Evolutionary conservation across 2,888 invertebrate species (phyloP), one percentile per base, ranked within the genome.

Genomic region (Pomacea canaliculata): DNA sequence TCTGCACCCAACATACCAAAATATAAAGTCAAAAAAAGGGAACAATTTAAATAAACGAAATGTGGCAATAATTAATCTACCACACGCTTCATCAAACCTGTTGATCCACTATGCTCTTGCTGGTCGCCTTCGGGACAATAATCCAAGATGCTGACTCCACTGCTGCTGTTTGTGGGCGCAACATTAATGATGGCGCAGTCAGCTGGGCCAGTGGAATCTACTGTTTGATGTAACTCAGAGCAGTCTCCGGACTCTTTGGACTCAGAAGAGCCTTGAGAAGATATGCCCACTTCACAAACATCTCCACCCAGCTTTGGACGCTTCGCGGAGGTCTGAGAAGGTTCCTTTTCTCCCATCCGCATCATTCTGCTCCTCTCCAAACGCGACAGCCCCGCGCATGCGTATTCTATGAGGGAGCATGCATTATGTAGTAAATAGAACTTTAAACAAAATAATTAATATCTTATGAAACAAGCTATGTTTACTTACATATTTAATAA

Each of bases 281-380:
- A 49, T n/a, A 51, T 12, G 16, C 46, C 23, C 19, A 18, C 51
- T 65, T 69, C 72, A 12, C 37, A 27, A 19, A 19, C 56, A 27
- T 67, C 56, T 60, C 49, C 65, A 37, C 72, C 77, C 62, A 80
- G 76, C 70, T 72, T 77, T 37, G 63, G 77, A 23, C 80, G 78
- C 66, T 80, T 80, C 16, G 69, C 62, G 60, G 71, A 78, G 49
- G 76, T 70, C 66, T 80, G 77, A n/a, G 59, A 68, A 10, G 12
- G 48, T 49, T 68, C 77, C 65, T 76, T 63, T 66, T 76, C 79
- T 62, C 68, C 79, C 56, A 76, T 70, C 49, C 81, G 80, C 78
- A 82, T 82, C 83, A 84, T 84, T 78, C 81, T 82, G 67, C 62
- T 71, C 70, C 59, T 71, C 69, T 1, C 1, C 10, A 12, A 27